Conservation (phyloP, 2,888 invertebrate genomes). For the Aspidiotus rigidus region DNA sequence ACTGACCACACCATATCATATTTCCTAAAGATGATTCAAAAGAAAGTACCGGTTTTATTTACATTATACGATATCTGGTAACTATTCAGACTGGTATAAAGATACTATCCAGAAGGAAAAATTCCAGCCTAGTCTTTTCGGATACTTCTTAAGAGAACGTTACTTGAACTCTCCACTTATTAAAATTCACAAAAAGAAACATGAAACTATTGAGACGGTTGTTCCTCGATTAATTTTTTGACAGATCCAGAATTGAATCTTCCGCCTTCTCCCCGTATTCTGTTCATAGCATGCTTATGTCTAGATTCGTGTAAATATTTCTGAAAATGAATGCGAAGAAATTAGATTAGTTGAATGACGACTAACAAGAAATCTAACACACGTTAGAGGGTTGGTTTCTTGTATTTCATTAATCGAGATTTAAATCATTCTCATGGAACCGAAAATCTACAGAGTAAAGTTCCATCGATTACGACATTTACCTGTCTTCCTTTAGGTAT, state of each 20-base stretch:
- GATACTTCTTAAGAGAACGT: too few relatives aligned
- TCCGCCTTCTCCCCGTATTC: constrained; percentile 92
- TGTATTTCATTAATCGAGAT: neutral
- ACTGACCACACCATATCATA: too few relatives aligned
- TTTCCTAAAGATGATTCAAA: too few relatives aligned
- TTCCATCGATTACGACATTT: constrained; percentile 36
- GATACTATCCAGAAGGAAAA: too few relatives aligned
- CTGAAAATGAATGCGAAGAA: constrained; percentile 45
- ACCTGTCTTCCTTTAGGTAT: constrained; percentile 94
- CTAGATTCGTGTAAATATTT: constrained; percentile 98
- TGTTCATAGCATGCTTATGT: constrained; percentile 94
- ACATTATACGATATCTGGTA: too few relatives aligned
- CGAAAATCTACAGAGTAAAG: neutral
- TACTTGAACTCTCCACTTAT: too few relatives aligned
- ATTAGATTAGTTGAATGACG: too few relatives aligned
- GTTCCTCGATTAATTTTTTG: constrained; percentile 38
- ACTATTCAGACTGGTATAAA: too few relatives aligned
- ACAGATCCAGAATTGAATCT: constrained; percentile 71
- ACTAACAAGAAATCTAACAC: too few relatives aligned
- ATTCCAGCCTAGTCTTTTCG: too few relatives aligned
- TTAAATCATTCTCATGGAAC: neutral
- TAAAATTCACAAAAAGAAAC: neutral
- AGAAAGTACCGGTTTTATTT: too few relatives aligned
- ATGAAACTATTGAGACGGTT: constrained; percentile 8
- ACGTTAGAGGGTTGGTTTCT: too few relatives aligned